These are phyloP conservation scores for Colaptes auratus DNA, from an alignment of 2,113 vertebrate genomes.

Conservation along the genomic window DNA sequence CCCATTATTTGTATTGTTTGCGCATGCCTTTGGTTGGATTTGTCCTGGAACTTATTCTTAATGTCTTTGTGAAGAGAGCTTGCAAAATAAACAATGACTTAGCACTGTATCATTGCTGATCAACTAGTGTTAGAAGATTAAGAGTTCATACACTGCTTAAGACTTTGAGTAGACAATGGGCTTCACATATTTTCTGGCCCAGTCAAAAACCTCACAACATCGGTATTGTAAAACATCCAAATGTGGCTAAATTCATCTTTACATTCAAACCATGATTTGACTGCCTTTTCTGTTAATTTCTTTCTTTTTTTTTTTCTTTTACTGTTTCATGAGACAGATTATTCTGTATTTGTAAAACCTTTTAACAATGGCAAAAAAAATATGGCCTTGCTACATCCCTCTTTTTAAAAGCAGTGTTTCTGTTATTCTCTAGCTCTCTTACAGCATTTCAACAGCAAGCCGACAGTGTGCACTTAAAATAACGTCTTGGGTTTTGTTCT, in stretches of 20 bases:
- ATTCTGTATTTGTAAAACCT: not conserved
- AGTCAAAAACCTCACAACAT: not conserved
- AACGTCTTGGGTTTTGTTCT: not conserved
- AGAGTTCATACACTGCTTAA: not conserved
- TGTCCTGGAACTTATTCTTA: not conserved
- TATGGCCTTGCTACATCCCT: not conserved
- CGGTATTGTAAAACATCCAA: not conserved
- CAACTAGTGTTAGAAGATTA: not conserved
- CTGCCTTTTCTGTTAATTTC: not conserved
- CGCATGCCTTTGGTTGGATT: not conserved
- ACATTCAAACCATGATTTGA: not conserved
- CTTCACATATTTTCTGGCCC: not conserved
- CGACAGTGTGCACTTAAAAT: not conserved
- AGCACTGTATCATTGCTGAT: not conserved
- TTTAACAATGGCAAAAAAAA: not conserved
- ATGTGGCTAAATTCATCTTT: not conserved
- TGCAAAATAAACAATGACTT: not conserved
- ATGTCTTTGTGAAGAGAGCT: not conserved
- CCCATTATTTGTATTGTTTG: not conserved
- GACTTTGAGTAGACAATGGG: not conserved
- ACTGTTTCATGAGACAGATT: not conserved
- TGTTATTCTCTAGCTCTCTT: not conserved
- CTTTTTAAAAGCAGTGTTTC: not conserved
- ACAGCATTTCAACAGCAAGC: not conserved
- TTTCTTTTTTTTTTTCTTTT: too few relatives aligned